Base-by-base conservation (phyloP, 2,888 invertebrate species). In the Priocnemis perturbator region DNA sequence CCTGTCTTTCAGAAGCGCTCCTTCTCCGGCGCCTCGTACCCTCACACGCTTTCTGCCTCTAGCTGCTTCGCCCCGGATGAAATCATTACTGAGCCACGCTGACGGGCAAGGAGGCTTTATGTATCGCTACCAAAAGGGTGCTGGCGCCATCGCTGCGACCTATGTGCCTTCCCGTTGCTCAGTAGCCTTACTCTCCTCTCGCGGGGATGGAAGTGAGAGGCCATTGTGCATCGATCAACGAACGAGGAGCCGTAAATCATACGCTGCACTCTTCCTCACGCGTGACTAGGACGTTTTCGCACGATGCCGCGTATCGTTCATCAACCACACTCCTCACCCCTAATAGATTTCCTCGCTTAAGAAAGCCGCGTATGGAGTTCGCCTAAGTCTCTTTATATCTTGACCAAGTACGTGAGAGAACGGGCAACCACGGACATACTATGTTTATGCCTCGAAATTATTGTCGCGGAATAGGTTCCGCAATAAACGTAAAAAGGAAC, bases 1-100 rank as follows among this genome's bases (percentile, higher is more conserved):
- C 79, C 84, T 82, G 85, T 86, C 86, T 86, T 83, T 81, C 80
- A 72, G 69, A 37, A 11, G 76, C 78, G 69, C 37, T 37, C 37
- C 37, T 37, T 11, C 26, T 26, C 26, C 37, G 48, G 17, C 47
- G 23, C n/a, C 17, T n/a, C 60, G 48, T 44, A 19, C 59, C 58
- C 50, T 58, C 44, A 20, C 47, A 21, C 55, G n/a, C 20, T 4
- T 37, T 17, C n/a, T 53, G 21, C 55, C 30, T 67, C 61, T 52
- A 47, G 48, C 58, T 47, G 26, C 45, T 53, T 60, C 63, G 64
- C 65, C 68, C 61, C 67, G 76, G 78, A 81, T 79, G 82, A 75
- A 82, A 82, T 81, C 81, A 82, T 81, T 81, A 81, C 71, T 73
- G 72, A 73, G 68, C 69, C 44, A 65, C 62, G 66, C 74, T 75